These are phyloP conservation scores for Lysiphlebus fabarum DNA, from an alignment of 1,140 invertebrate species.

Conservation along the genomic window DNA sequence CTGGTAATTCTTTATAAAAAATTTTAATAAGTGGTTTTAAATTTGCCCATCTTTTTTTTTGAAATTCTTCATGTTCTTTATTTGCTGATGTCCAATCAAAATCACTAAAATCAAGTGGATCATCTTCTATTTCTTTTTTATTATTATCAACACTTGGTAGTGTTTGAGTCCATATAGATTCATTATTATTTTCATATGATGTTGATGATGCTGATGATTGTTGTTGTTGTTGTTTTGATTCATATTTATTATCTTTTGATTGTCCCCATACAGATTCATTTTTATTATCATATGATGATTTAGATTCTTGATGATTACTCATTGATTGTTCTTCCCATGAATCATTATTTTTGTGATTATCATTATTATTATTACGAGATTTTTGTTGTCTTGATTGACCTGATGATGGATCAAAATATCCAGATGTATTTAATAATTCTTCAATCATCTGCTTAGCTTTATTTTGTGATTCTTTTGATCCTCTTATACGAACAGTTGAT, in stretches of 20 bases:
- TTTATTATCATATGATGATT: background rate
- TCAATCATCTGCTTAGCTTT: conserved; percentile 60
- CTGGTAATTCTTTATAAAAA: conserved; percentile 79
- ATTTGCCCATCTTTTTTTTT: conserved; percentile 61
- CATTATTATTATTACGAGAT: background rate
- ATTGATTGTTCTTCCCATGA: background rate
- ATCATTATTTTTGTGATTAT: background rate
- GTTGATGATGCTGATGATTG: background rate
- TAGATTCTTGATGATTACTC: background rate
- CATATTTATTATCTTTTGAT: too few species aligned
- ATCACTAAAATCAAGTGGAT: conserved; percentile 23
- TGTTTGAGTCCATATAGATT: background rate
- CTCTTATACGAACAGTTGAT: conserved; percentile 51
- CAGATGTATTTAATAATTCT: conserved; percentile 36
- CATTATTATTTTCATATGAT: conserved; percentile 19
- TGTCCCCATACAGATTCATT: too few species aligned
- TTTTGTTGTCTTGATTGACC: background rate
- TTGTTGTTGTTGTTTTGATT: too few species aligned
- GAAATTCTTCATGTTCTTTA: conserved; percentile 54
- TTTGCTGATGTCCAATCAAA: conserved; percentile 49
- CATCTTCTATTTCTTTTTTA: conserved; percentile 23
- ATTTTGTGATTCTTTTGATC: conserved; percentile 53
- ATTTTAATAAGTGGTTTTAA: conserved; percentile 71
- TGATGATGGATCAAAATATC: background rate
- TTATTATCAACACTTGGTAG: background rate